Evolutionary conservation across 2,888 invertebrate genomes (phyloP).

Genomic region (Smittia aterrima): DNA sequence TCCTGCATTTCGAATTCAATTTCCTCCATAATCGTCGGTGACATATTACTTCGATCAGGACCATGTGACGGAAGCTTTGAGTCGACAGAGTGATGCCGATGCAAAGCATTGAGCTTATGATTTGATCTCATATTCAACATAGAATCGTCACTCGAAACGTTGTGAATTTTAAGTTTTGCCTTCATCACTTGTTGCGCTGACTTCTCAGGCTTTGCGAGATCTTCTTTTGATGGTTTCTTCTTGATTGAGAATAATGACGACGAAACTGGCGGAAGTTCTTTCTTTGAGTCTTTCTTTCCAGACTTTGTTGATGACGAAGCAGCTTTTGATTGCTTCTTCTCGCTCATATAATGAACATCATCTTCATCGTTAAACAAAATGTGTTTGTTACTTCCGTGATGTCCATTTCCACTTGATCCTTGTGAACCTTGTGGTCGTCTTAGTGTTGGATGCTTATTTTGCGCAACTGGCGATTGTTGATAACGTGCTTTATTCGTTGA

Average conservation of each 20-base stretch:
- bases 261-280: neutral
- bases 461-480: slow-evolving; percentile 22
- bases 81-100: slow-evolving; percentile 35
- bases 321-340: slow-evolving; percentile 48
- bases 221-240: slow-evolving; percentile 30
- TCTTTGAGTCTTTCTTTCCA: slow-evolving; percentile 10
- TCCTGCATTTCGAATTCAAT: slow-evolving; percentile 42
- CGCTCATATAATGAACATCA: slow-evolving; percentile 51
- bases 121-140: slow-evolving; percentile 12
- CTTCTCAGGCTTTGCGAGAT: slow-evolving; percentile 32
- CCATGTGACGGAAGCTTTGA: slow-evolving; percentile 21
- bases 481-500: neutral
- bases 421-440: slow-evolving; percentile 13
- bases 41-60: slow-evolving; percentile 32
- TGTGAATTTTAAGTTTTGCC: slow-evolving; percentile 35
- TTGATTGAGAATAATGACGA: slow-evolving; percentile 14
- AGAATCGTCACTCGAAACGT: slow-evolving; percentile 33
- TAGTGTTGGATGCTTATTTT: slow-evolving; percentile 27
- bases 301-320: neutral
- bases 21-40: slow-evolving; percentile 42
- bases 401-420: slow-evolving; percentile 23
- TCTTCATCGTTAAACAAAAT: slow-evolving; percentile 54
- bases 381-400: slow-evolving; percentile 46
- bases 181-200: slow-evolving; percentile 36
- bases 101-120: neutral